Evolutionary conservation across 1,140 invertebrate genomes (phyloP).

Genomic region (Drosophila yakuba): DNA sequence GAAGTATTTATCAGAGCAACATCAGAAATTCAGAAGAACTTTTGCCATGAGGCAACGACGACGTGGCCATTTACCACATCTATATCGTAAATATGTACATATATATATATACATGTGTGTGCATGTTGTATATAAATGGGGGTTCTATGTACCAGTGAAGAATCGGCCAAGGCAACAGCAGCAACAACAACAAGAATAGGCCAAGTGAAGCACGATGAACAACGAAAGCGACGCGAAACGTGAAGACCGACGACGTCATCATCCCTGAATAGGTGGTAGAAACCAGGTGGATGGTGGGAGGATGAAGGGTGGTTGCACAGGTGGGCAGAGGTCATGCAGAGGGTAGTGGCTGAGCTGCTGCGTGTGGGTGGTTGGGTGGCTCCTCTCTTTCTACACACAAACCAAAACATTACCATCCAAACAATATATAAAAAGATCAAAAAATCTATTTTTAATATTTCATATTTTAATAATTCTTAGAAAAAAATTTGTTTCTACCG

Average conservation of each 20-base stretch:
- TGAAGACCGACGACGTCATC: constrained; percentile 71
- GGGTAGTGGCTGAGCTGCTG: constrained; percentile 70
- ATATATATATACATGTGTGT: constrained; percentile 16
- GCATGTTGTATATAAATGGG: constrained; percentile 9
- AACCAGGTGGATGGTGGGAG: neutral
- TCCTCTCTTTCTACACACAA: constrained; percentile 19
- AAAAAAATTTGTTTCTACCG: too few species aligned
- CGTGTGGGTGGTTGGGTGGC: constrained; percentile 24
- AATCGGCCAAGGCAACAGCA: constrained; percentile 80
- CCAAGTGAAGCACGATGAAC: constrained; percentile 18
- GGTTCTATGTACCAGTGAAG: constrained; percentile 47
- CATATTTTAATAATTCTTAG: too few species aligned
- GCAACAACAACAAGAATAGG: constrained; percentile 27
- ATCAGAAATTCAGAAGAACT: constrained; percentile 83
- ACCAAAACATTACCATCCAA: neutral
- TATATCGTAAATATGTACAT: constrained; percentile 28
- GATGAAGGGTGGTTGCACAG: constrained; percentile 32
- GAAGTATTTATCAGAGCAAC: constrained; percentile 83
- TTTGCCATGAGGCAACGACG: constrained; percentile 51
- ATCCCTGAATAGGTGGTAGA: constrained; percentile 54
- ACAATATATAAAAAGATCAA: too few species aligned
- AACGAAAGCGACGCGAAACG: constrained; percentile 38
- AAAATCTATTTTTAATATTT: too few species aligned
- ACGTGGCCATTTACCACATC: constrained; percentile 45
- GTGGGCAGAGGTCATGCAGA: constrained; percentile 71